Evolutionary conservation across 2,113 vertebrate species (phyloP), one percentile per base, ranked within the genome.

Genomic region (Varanus salvator): DNA sequence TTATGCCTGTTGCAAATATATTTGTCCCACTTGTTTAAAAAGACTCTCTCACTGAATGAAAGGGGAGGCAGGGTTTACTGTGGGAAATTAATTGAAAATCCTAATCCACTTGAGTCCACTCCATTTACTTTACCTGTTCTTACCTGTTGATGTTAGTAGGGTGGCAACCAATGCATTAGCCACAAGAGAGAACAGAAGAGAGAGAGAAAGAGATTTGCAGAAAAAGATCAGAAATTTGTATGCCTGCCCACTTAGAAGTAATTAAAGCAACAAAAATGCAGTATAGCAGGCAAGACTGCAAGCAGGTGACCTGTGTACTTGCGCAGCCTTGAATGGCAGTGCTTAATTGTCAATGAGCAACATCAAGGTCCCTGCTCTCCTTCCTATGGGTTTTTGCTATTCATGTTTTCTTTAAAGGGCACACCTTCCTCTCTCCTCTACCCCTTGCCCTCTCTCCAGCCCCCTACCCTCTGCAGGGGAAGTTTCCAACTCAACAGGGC

Each of bases 1-100:
- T 66, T 9, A 87, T 96, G 96, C 95, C 92, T 84, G 93, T 93
- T 94, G 93, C 90, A 95, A 97, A 96, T 96, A 90, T 95, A 95
- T 95, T 64, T 64, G 97, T 96, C 94, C 78, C 82, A 89, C 77
- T 88, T 38, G 38, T 94, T 95, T 93, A 95, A 95, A 89, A 87
- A 68, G 44, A 29, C 15, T 1, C 76, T 87, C 69, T 94, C 90
- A 92, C 91, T 84, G 89, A 80, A 25, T 0, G 0, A 80, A 66
- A 19, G 31, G 66, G 38, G 52, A 25, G 87, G 83, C 78, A 88
- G 93, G 9, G 15, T 23, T 48, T 50, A 14, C 17, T 64, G 91
- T 86, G 84, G 54, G 81, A 60, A 94, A 92, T 0, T 0, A 92
- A 60, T 86, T 88, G 80, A 92, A 95, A 88, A 7, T 77, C 91